These are phyloP conservation scores for Monoplex corrugatus DNA, from an alignment of 2,888 invertebrate species.

Conservation along the genomic window DNA sequence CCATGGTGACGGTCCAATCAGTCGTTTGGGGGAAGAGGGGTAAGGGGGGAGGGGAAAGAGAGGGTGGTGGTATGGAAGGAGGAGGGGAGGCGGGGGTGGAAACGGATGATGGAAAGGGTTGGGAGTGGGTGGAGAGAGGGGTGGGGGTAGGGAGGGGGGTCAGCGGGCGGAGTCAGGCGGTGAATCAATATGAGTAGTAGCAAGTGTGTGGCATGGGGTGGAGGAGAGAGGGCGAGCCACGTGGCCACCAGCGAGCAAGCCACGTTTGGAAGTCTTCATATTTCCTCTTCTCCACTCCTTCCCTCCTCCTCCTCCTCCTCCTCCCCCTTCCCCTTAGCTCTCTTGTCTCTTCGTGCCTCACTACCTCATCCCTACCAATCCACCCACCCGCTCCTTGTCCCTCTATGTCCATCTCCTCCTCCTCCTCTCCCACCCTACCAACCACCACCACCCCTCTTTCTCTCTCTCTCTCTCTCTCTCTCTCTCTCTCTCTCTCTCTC, in stretches of 20 bases:
- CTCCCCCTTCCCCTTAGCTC: background rate
- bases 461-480: background rate
- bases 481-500: too few relatives aligned
- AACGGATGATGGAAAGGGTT: background rate
- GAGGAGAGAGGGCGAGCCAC: background rate
- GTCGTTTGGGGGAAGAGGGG: background rate
- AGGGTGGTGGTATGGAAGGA: too few relatives aligned
- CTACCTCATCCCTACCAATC: background rate
- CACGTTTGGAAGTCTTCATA: too few relatives aligned
- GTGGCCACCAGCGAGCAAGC: too few relatives aligned
- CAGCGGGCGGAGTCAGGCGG: background rate
- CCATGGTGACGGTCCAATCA: constrained; percentile 20
- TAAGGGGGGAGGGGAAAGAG: background rate
- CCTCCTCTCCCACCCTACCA: background rate
- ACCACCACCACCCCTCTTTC: background rate
- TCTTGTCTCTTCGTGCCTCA: too few relatives aligned
- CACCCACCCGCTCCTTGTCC: background rate
- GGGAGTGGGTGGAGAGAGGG: background rate
- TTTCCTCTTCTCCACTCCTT: background rate
- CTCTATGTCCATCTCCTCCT: background rate
- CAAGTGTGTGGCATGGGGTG: background rate
- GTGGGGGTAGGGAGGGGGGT: background rate
- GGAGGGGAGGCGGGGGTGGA: background rate
- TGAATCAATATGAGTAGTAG: background rate
- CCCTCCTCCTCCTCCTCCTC: background rate